phyloP scores from a whole-genome alignment of 2,113 vertebrate genomes.

The Oryzias woworae region DNA sequence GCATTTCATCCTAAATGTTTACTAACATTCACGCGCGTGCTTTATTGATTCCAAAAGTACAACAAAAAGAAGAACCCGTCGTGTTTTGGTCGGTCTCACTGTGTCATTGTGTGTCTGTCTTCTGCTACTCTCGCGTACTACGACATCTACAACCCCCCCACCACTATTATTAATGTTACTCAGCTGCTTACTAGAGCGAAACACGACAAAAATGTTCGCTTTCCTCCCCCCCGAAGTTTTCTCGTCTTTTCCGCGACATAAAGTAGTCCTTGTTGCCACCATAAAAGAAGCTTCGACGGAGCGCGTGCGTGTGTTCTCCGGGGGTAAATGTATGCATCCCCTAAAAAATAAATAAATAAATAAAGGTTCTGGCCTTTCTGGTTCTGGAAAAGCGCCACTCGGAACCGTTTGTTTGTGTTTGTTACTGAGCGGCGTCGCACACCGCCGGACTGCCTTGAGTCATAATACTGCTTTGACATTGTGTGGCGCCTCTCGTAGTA shows the following conservation, averaged over 20 bases:
- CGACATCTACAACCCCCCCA: conserved; percentile 61
- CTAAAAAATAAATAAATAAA: no score
- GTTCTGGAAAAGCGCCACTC: conserved; percentile 37
- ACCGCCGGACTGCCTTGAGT: conserved; percentile 54
- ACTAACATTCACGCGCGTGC: conserved; percentile 13
- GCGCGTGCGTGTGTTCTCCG: conserved; percentile 15
- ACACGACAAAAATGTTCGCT: conserved; percentile 13
- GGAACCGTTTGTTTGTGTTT: conserved; percentile 61
- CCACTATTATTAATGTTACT: conserved; percentile 59
- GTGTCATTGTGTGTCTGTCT: conserved; percentile 44
- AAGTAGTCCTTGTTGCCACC: background rate
- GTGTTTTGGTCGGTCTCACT: conserved; percentile 23
- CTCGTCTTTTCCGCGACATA: background rate
- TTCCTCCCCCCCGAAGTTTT: conserved; percentile 15
- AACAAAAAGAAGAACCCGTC: conserved; percentile 6
- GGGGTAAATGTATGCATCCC: conserved; percentile 6
- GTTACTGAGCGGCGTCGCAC: conserved; percentile 41
- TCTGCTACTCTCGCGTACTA: conserved; percentile 64
- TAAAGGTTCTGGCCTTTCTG: conserved; percentile 8
- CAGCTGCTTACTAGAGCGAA: conserved; percentile 68
- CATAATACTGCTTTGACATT: conserved; percentile 73
- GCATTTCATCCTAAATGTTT: conserved; percentile 52
- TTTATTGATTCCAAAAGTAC: conserved; percentile 12
- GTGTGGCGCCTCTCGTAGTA: conserved; percentile 63
- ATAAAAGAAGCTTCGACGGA: conserved; percentile 8